Conservation (phyloP, 2,888 invertebrate genomes). For the Athripsodes cinereus region DNA sequence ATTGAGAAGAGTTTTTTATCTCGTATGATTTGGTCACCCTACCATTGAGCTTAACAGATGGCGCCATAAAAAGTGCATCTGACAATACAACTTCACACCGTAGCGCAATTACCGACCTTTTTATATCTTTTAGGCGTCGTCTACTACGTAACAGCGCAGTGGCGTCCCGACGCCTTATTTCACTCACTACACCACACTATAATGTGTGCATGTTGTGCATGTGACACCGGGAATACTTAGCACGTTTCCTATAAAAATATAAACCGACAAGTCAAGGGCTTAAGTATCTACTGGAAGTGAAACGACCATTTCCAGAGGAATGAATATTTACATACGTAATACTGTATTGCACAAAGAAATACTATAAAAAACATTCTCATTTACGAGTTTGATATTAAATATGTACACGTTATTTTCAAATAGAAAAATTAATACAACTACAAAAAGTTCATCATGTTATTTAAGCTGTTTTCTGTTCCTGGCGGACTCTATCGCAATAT, state of each 20-base stretch:
- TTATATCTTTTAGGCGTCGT: neutral
- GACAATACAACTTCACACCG: neutral
- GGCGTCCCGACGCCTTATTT: neutral
- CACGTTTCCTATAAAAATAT: neutral
- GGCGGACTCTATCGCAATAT: too few species aligned
- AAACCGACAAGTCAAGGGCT: neutral
- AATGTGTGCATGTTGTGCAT: neutral
- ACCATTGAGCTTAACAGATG: neutral
- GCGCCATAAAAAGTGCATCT: conserved; percentile 1
- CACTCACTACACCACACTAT: neutral
- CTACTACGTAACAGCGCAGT: neutral
- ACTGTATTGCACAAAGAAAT: too few species aligned
- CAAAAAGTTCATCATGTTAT: too few species aligned
- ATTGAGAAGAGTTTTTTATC: too few species aligned
- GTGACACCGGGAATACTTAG: neutral
- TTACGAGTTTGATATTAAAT: too few species aligned
- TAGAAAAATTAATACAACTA: too few species aligned
- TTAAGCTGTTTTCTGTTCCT: too few species aligned
- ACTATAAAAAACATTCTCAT: too few species aligned
- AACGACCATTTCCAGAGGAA: too few species aligned
- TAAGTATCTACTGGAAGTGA: too few species aligned
- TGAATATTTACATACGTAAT: too few species aligned
- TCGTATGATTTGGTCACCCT: neutral
- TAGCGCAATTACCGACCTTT: neutral
- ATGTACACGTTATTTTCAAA: too few species aligned